Conservation (phyloP, 2,888 invertebrate genomes). For the Scaptodrosophila latifasciaeformis region DNA sequence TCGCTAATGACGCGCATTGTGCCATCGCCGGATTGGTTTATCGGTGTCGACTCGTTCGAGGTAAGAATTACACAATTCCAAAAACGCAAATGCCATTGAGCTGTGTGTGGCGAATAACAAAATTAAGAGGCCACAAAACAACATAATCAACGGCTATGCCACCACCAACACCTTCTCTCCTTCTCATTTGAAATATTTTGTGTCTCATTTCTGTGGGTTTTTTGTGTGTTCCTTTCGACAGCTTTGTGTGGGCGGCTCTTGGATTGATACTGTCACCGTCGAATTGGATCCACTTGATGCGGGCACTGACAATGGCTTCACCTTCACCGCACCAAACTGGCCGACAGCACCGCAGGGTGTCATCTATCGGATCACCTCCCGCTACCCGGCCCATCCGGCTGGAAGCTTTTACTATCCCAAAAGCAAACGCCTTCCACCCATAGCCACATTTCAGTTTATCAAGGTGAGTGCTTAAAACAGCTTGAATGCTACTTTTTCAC, state of each 20-base stretch:
- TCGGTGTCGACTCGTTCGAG: slow-evolving; percentile 90
- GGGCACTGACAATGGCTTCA: slow-evolving; percentile 95
- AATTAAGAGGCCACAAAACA: not conserved
- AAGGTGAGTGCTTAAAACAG: slow-evolving; percentile 79
- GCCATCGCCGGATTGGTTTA: slow-evolving; percentile 97
- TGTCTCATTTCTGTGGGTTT: no score
- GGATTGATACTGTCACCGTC: slow-evolving; percentile 92
- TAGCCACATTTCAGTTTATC: slow-evolving; percentile 93
- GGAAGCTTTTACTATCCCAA: slow-evolving; percentile 96
- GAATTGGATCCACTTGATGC: slow-evolving; percentile 95
- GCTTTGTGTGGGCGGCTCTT: slow-evolving; percentile 92
- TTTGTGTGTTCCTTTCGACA: slow-evolving; percentile 79
- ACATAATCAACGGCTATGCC: not conserved
- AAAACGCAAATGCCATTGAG: no score
- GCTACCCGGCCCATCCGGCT: slow-evolving; percentile 92
- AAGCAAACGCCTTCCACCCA: slow-evolving; percentile 88
- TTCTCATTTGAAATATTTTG: no score
- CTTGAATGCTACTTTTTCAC: no score
- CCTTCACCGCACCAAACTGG: slow-evolving; percentile 98
- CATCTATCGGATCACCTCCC: slow-evolving; percentile 91
- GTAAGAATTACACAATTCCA: no score
- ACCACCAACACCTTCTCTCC: no score
- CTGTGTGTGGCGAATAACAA: not conserved
- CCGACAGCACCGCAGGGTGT: slow-evolving; percentile 92
- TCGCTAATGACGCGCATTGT: slow-evolving; percentile 93